These are phyloP conservation scores for Heterotilapia buettikoferi DNA, from an alignment of 2,113 vertebrate genomes.

Conservation along the genomic window DNA sequence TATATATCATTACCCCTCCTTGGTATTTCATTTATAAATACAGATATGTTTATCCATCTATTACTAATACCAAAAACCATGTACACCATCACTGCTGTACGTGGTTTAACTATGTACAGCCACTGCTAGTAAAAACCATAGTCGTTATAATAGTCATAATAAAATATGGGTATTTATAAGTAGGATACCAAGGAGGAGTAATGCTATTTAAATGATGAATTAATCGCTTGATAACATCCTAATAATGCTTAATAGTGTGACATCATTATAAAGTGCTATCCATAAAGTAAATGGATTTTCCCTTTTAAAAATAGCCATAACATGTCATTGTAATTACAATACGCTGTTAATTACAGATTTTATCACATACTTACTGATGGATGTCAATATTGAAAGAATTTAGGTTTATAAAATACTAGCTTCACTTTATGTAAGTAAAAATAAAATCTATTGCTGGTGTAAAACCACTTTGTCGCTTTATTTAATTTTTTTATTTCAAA, in stretches of 20 bases:
- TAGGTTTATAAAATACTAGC: too few species aligned
- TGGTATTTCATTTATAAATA: not conserved
- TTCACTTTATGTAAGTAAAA: too few species aligned
- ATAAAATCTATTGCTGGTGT: too few species aligned
- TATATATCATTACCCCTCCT: not conserved
- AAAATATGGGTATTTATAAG: not conserved
- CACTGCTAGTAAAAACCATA: not conserved
- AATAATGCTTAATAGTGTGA: not conserved
- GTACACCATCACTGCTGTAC: not conserved
- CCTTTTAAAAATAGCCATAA: too few species aligned
- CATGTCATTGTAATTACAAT: too few species aligned
- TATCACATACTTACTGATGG: too few species aligned
- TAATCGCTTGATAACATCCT: not conserved
- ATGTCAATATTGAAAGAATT: too few species aligned
- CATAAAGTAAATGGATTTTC: too few species aligned
- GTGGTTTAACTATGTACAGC: not conserved
- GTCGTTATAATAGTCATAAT: not conserved
- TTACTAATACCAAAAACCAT: not conserved
- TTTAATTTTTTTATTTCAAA: too few species aligned
- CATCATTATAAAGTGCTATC: not conserved
- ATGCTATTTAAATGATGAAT: not conserved
- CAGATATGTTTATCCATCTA: not conserved
- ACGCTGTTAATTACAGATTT: too few species aligned
- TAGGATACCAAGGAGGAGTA: fast-evolving
- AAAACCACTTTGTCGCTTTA: too few species aligned